Conservation (phyloP, 2,888 invertebrate genomes). For the Petrolisthes cinctipes region DNA sequence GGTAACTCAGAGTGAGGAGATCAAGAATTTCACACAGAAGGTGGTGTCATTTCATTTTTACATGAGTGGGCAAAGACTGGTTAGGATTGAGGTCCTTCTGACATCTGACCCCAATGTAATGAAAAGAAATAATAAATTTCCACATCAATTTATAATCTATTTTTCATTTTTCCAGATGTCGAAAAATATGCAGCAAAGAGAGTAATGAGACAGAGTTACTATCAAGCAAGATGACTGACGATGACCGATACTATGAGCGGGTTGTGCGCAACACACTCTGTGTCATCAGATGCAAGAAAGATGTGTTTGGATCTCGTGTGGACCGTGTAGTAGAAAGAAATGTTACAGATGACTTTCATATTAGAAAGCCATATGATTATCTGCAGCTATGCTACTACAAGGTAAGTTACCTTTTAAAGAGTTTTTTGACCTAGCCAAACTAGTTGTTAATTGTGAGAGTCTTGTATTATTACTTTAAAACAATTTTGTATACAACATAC, state of each 20-base stretch:
- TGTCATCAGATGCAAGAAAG: slow-evolving; percentile 76
- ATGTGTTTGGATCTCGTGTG: slow-evolving; percentile 69
- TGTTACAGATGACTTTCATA: slow-evolving; percentile 75
- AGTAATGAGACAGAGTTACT: not conserved
- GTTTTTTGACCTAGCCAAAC: too few species aligned
- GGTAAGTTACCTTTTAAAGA: slow-evolving; percentile 69
- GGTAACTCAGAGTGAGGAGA: too few species aligned
- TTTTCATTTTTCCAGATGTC: slow-evolving; percentile 23
- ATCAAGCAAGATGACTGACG: slow-evolving; percentile 19
- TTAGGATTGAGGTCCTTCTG: too few species aligned
- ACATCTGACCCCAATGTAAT: too few species aligned
- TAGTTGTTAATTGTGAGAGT: too few species aligned
- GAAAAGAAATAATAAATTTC: too few species aligned
- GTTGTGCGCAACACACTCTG: slow-evolving; percentile 78
- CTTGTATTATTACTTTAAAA: not conserved
- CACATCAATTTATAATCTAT: too few species aligned
- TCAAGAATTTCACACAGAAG: too few species aligned
- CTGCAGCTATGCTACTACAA: slow-evolving; percentile 84
- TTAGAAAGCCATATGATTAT: slow-evolving; percentile 81
- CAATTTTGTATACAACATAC: not conserved
- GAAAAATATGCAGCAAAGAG: slow-evolving; percentile 35
- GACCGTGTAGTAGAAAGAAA: slow-evolving; percentile 68
- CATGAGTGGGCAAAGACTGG: too few species aligned
- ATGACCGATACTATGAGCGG: slow-evolving; percentile 74
- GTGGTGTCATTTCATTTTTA: too few species aligned